phyloP scores from a whole-genome alignment of 1,140 invertebrate species.

The Drosophila punjabiensis region DNA sequence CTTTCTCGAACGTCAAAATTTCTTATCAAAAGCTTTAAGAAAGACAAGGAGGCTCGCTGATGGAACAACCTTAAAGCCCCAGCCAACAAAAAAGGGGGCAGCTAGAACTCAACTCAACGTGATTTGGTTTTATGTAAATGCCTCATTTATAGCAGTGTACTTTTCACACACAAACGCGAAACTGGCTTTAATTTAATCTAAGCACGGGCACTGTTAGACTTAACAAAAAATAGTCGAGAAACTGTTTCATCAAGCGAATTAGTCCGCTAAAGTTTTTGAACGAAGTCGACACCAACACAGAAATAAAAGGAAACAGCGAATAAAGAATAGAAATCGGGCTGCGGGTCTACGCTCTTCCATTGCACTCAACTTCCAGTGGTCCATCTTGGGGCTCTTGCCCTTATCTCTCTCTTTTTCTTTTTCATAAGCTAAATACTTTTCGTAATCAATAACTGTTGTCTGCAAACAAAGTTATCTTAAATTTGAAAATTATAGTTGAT shows the following conservation, averaged over 20 bases:
- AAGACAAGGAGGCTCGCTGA: background rate
- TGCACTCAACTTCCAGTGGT: background rate
- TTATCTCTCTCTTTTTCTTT: background rate
- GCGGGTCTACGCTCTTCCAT: background rate
- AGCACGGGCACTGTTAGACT: background rate
- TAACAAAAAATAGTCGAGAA: background rate
- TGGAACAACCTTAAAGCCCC: background rate
- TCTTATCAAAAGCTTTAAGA: conserved; percentile 1
- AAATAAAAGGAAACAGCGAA: background rate
- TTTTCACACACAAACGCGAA: background rate
- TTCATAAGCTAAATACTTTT: background rate
- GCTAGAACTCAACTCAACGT: background rate
- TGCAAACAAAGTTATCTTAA: background rate
- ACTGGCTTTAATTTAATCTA: background rate
- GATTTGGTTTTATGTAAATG: background rate
- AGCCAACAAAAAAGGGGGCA: background rate
- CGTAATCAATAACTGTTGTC: background rate
- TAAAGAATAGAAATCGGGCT: background rate
- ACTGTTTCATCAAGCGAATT: background rate
- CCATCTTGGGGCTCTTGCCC: background rate
- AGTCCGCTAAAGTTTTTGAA: background rate
- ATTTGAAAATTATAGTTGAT: background rate
- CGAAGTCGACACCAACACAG: background rate
- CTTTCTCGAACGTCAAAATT: conserved; percentile 7
- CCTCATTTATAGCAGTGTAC: no score